phyloP scores from a whole-genome alignment of 2,797 vertebrate genomes.

The Anniella stebbinsi region DNA sequence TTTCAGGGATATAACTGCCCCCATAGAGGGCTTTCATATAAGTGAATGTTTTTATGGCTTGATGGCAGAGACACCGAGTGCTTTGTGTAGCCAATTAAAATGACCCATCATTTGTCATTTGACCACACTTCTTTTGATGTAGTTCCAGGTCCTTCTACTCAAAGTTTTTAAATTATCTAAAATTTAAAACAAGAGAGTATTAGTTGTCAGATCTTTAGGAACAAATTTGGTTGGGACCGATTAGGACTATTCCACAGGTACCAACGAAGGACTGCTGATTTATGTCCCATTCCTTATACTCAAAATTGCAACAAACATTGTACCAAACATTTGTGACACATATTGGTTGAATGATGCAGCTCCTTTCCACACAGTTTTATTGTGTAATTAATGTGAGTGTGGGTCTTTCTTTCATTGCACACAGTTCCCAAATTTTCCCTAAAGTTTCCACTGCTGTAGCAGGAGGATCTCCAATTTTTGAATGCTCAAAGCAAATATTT shows the following conservation, averaged over 20 bases:
- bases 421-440: background rate
- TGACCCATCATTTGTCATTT: slow-evolving; percentile 24
- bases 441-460: background rate
- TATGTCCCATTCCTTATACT: background rate
- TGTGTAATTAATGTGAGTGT: background rate
- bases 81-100: slow-evolving; percentile 9
- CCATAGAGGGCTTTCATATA: background rate
- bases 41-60: background rate
- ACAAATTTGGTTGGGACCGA: background rate
- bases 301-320: slow-evolving; percentile 30
- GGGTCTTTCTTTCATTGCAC: background rate
- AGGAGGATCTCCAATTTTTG: background rate
- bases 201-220: slow-evolving; percentile 19
- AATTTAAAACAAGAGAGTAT: fast-evolving
- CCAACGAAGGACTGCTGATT: background rate
- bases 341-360: background rate
- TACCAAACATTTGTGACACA: slow-evolving; percentile 4
- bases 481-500: background rate
- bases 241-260: background rate
- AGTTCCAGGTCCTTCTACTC: background rate
- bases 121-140: background rate
- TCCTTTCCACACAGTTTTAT: slow-evolving; percentile 51
- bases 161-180: slow-evolving; percentile 1
- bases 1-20: background rate
- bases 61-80: background rate